Percentiles rank a stretch among this genome's conserved stretches.
Conservation (phyloP, 2,888 invertebrate species). For the Tenthredo amoena region DNA sequence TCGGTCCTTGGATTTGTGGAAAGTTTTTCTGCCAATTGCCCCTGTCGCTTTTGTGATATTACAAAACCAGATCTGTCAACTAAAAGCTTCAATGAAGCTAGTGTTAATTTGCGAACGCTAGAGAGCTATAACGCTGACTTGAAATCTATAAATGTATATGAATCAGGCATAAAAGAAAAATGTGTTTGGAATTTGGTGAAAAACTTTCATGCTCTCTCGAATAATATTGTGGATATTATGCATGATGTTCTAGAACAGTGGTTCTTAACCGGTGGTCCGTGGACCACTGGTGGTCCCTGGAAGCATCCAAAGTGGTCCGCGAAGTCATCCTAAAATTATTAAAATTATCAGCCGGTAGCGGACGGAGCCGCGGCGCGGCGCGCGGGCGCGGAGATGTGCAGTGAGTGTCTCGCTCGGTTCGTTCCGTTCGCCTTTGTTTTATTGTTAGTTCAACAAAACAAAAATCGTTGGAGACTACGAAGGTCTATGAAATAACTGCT, state of each 20-base stretch:
- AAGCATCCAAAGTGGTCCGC: no score
- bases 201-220: background rate
- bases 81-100: background rate
- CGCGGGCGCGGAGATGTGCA: no score
- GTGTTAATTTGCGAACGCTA: background rate
- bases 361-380: no score
- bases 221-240: background rate
- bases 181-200: background rate
- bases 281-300: no score
- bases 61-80: background rate
- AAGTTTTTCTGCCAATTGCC: conserved; percentile 1
- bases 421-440: no score
- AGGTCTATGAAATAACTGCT: no score
- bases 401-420: no score
- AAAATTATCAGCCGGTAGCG: no score
- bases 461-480: no score
- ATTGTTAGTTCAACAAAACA: no score
- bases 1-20: conserved; percentile 1
- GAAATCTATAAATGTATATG: background rate
- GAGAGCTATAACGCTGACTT: background rate
- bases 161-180: background rate
- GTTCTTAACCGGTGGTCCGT: no score
- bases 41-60: conserved; percentile 6
- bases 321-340: no score
- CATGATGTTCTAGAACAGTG: background rate